Base-by-base conservation (phyloP, 1,140 invertebrate genomes). In the Leptinotarsa texana region DNA sequence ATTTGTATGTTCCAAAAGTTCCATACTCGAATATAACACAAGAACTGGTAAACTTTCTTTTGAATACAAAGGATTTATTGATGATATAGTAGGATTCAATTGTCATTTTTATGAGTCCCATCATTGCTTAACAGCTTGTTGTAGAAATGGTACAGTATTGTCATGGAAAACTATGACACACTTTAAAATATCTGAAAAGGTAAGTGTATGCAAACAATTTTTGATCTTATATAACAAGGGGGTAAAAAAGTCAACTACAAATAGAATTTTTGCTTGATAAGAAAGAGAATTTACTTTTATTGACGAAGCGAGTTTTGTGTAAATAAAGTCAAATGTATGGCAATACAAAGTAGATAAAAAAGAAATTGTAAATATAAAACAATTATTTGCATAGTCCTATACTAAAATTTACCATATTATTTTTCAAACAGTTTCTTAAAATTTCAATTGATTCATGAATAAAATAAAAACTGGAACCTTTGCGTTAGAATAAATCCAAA, bases 1-100 rank as follows among this genome's bases (percentile, higher is more conserved):
- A 11, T 90, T 89, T 78, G 85, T 91, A 71, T 81, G 89, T 13
- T 88, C 87, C 83, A 87, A 87, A 22, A 84, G 88, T 61, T 80
- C 85, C 33, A 86, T 92, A 62, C 85, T 87, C 73, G 87, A 87
- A n/a, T 92, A 89, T 74, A 91, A 86, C 79, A 86, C 86, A 0
- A 84, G 86, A 80, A 90, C 89, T 4, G 88, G 87, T 24, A 88
- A 89, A 79, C 86, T 87, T 75, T 82, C 89, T 4, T 78, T 79
- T 75, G 87, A 90, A 76, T 87, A 90, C 57, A 87, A 87, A 78
- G 86, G 87, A 57, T 82, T 85, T 8, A 82, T 83, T 33, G 75
- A 83, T 13, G 84, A 86, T 73, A 83, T 91, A 72, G 83, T 87
- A n/a, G 87, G 87, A 74, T 86, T 91, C 79, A 81, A 84, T 68